Base-by-base conservation (phyloP, 2,797 vertebrate genomes). In the Aeoliscus strigatus region DNA sequence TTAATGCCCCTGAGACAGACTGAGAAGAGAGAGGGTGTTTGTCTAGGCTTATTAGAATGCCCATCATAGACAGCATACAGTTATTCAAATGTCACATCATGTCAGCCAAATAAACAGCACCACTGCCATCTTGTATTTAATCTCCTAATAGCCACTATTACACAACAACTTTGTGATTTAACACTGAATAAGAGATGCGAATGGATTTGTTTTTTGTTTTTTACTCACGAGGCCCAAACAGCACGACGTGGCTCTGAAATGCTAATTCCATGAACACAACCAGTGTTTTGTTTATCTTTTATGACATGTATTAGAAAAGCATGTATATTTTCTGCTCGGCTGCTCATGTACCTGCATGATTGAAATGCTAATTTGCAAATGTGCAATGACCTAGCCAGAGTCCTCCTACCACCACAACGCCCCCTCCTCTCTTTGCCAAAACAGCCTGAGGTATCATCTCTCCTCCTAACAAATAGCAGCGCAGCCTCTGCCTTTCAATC, bases 321-420 rank as follows among this genome's bases (percentile, higher is more conserved):
- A 74, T 80, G 80, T 81, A 84, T 75, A 77, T 82, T 84, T 87
- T 83, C 79, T 73, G 83, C 81, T 80, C 52, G 60, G 63, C 66
- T 74, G 79, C 69, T 58, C 81, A 43, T 71, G 70, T 78, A 82
- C 82, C 84, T 83, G 78, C 58, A 82, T 85, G 84, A 88, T 86
- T 86, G 84, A 88, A 88, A 89, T 86, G 85, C 84, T 87, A 88
- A 89, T 87, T 87, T 87, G 74, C 27, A 86, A 89, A 87, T 86
- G 84, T 88, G 82, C 83, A 81, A 79, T 85, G 83, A 87, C 84
- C 87, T 85, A 78, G 81, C 68, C 78, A 47, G 77, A 66, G 74
- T 70, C 71, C 66, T 63, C 71, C 80, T 70, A 63, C 73, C 58
- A 57, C 53, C 58, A 26, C 35, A 27, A 39, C 67, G 30, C 52